Evolutionary conservation across 2,888 invertebrate species (phyloP), one percentile per base, ranked within the genome.

Genomic region (Pyrrhia umbra): DNA sequence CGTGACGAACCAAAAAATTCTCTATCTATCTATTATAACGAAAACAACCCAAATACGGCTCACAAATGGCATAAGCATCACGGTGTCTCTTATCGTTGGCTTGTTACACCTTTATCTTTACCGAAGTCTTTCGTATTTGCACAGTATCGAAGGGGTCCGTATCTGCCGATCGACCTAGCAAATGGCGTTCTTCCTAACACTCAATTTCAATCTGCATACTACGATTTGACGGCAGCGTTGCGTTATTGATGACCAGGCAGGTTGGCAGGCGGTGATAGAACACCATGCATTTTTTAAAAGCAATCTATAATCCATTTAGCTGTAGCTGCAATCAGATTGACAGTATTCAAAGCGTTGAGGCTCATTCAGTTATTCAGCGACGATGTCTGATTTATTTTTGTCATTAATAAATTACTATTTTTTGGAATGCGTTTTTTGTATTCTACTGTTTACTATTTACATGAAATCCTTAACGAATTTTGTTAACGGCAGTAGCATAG

Each of bases 161-260:
- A 75, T 61, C 47, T 58, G 43, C 49, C 79, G 58, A 80, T 80
- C 60, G 62, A 59, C 75, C 68, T 64, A 71, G 62, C 67, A 68
- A 55, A 55, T 37, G 47, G 21, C 68, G 43, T 49, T 69, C 20
- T 56, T 51, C 51, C 27, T 49, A 54, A 59, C 57, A 62, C 59
- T 68, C 76, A 46, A 61, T 62, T 73, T 73, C 74, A 77, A 80
- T 80, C 69, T 80, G 64, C 62, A 66, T 68, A 59, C 50, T 56
- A 50, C 25, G 60, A 55, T 58, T 62, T 80, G 69, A 72, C 57
- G 30, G 60, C 51, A 13, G 46, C 47, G 56, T 43, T 75, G 40
- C 49, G 61, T 62, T 77, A 80, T 77, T 77, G 70, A 80, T 77
- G 69, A 43, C 65, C 54, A 23, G 46, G 1, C 34, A 27, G 42